Evolutionary conservation across 2,113 vertebrate genomes (phyloP).

Genomic region (Narcine bancroftii): DNA sequence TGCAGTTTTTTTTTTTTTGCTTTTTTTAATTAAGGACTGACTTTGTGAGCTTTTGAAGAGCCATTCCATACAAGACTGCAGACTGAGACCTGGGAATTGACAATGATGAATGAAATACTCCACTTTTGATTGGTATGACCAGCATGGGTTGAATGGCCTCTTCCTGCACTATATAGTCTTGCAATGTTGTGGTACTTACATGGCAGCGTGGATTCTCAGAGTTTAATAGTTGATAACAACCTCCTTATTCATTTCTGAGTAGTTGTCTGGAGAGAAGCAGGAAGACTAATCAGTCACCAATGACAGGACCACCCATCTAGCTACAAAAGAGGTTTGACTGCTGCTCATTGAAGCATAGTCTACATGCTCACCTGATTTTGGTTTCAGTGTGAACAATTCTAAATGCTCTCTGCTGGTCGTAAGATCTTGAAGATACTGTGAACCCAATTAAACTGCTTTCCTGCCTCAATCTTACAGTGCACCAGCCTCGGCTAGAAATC

Average conservation of each 20-base stretch:
- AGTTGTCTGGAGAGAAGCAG: not conserved
- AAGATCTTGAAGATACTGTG: not conserved
- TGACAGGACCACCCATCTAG: too few species aligned
- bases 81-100: too few species aligned
- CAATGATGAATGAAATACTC: too few species aligned
- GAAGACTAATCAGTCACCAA: not conserved
- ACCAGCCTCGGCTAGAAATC: not conserved
- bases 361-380: not conserved
- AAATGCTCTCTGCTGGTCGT: not conserved
- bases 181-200: not conserved
- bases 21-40: too few species aligned
- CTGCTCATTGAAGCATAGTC: too few species aligned
- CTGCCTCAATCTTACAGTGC: not conserved
- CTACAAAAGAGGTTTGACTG: not conserved
- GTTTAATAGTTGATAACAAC: not conserved
- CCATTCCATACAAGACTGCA: too few species aligned
- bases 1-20: too few species aligned
- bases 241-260: not conserved
- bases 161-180: too few species aligned
- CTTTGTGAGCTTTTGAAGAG: too few species aligned
- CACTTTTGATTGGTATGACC: too few species aligned
- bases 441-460: not conserved
- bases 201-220: not conserved
- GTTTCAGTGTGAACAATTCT: not conserved
- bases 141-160: too few species aligned